Evolutionary conservation across 1,140 invertebrate species (phyloP).

Genomic region (Antheraea mylitta): DNA sequence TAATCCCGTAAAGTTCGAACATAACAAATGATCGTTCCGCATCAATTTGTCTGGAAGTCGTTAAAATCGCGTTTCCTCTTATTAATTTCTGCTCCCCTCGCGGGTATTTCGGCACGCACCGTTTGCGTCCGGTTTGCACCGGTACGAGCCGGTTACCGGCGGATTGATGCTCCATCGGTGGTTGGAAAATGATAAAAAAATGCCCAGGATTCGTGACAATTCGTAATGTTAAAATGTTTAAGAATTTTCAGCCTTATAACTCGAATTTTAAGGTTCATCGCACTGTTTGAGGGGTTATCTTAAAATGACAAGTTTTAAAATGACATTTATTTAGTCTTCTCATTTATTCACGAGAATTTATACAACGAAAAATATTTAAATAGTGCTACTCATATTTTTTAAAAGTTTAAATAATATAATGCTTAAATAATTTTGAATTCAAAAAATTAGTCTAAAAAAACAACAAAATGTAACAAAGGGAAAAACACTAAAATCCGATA

Average conservation of each 20-base stretch:
- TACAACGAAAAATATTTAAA: too few relatives aligned
- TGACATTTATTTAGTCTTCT: too few relatives aligned
- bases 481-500: too few relatives aligned
- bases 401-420: too few relatives aligned
- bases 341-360: too few relatives aligned
- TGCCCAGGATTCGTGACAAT: constrained; percentile 2
- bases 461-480: too few relatives aligned
- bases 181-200: constrained; percentile 35
- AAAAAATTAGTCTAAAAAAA: too few relatives aligned
- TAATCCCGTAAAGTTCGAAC: constrained; percentile 35
- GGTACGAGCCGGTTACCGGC: background rate
- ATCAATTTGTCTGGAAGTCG: constrained; percentile 67
- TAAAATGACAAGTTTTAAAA: too few relatives aligned
- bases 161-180: constrained; percentile 47
- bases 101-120: constrained; percentile 29
- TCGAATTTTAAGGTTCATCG: background rate
- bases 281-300: background rate
- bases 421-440: too few relatives aligned
- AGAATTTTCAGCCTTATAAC: background rate
- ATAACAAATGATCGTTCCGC: constrained; percentile 66
- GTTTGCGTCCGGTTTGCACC: constrained; percentile 8
- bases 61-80: constrained; percentile 73
- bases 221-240: background rate
- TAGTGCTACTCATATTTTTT: too few relatives aligned
- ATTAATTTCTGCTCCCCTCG: constrained; percentile 68